Percentiles rank a stretch among this genome's conserved stretches.
phyloP scores from a whole-genome alignment of 2,888 invertebrate species.

The Drosophila phalerata region DNA sequence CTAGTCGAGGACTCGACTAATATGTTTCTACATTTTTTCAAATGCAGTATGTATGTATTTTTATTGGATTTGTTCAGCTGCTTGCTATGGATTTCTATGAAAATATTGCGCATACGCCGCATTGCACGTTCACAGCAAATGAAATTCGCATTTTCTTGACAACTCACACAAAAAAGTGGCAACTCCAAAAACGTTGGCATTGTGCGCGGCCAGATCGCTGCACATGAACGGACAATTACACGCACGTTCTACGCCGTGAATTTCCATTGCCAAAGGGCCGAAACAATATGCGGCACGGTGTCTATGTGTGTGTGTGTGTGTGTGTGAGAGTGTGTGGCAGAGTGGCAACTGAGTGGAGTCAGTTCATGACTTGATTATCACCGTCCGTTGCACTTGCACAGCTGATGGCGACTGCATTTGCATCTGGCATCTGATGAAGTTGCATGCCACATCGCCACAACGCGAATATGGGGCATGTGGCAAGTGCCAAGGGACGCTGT shows the following conservation, averaged over 20 bases:
- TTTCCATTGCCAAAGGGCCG: constrained; percentile 25
- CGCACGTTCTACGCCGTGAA: constrained; percentile 51
- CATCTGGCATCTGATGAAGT: constrained; percentile 71
- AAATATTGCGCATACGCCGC: constrained; percentile 70
- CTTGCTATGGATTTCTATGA: constrained; percentile 15
- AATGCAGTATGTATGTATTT: constrained; percentile 46
- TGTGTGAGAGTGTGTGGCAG: constrained; percentile 1
- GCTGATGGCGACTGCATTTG: constrained; percentile 70
- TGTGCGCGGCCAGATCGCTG: constrained; percentile 53
- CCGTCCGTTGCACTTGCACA: constrained; percentile 69
- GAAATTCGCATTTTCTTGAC: constrained; percentile 46
- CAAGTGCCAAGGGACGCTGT: background rate
- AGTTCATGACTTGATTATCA: constrained; percentile 77
- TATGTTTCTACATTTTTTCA: background rate
- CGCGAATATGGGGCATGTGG: background rate
- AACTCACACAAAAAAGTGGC: constrained; percentile 32
- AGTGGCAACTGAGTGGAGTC: constrained; percentile 23
- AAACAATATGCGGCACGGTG: constrained; percentile 8
- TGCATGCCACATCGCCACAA: constrained; percentile 39
- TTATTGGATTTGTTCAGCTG: constrained; percentile 61
- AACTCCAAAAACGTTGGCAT: constrained; percentile 33
- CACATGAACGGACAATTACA: constrained; percentile 71
- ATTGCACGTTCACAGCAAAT: constrained; percentile 58
- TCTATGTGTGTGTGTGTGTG: background rate
- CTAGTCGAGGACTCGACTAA: background rate